Evolutionary conservation across 2,888 invertebrate genomes (phyloP).

Genomic region (Cataglyphis livida): DNA sequence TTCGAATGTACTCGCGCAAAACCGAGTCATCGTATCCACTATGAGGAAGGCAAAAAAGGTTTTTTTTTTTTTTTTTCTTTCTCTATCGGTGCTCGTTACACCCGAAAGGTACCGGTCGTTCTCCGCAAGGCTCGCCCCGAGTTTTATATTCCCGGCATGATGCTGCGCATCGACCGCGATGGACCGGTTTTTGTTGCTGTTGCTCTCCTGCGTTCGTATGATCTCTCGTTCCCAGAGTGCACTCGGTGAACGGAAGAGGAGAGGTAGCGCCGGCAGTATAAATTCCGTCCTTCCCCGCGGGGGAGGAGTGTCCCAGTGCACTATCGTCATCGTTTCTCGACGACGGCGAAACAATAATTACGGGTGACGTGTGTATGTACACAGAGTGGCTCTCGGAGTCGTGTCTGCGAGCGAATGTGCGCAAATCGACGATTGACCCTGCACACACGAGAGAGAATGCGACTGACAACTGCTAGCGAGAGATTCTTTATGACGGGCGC

Average conservation of each 20-base stretch:
- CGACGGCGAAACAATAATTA: conserved; percentile 25
- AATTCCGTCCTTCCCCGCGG: neutral
- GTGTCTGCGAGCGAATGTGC: neutral
- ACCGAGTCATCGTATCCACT: neutral
- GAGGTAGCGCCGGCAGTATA: conserved; percentile 6
- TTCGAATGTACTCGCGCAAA: neutral
- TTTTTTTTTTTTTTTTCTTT: neutral
- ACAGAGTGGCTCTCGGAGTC: neutral
- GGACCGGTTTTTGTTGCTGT: conserved; percentile 71
- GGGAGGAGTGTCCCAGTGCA: neutral
- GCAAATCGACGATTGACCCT: neutral
- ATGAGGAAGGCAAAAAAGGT: too few species aligned
- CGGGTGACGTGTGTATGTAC: neutral
- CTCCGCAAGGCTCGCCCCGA: neutral
- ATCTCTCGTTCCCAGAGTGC: conserved; percentile 52
- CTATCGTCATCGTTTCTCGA: conserved; percentile 33
- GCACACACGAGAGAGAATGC: neutral
- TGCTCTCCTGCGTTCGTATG: conserved; percentile 21
- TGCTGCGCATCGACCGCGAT: conserved; percentile 49
- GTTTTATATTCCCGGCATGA: conserved; percentile 14
- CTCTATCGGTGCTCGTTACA: neutral
- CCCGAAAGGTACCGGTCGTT: neutral
- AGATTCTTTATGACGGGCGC: neutral
- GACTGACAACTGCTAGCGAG: neutral
- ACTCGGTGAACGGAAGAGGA: conserved; percentile 10